Base-by-base conservation (phyloP, 2,888 invertebrate species). In the Rhimphoctona megacephalus region DNA sequence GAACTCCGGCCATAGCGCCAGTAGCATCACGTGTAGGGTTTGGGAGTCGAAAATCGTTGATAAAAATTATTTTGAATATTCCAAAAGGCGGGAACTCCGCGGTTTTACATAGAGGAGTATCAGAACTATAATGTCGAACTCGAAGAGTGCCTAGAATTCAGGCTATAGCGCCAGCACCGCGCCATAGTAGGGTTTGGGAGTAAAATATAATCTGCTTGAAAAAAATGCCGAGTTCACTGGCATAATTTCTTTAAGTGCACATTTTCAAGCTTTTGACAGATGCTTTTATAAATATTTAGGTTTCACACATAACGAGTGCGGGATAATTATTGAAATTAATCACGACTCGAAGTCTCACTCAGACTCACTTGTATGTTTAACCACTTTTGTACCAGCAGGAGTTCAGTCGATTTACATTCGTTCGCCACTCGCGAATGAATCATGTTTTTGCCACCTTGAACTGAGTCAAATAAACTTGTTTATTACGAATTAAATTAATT, bases 401-500 rank as follows among this genome's bases (percentile, higher is more conserved):
- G 30, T 67, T 72, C 25, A 25, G 66, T 67, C 73, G 67, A 73
- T 81, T 81, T 81, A 67, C 67, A 25, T 49, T 74, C 76, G 30
- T 64, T 69, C 61, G 46, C 2, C 25, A 83, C 64, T 52, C 30
- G 61, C 9, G 61, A 70, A 36, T 81, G 57, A 81, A 74, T 66
- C 46, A 52, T 81, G 30, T 39, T 64, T 81, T 52, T 72, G 11
- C 43, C 64, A 49, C 76, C 46, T 46, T 7, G 19, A 74, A 3
- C 17, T 7, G 19, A 43, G 43, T 43, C 74, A 43, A 43, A 61
- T 19, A 57, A 43, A 61, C 43, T 33, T 19, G 61, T 39, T 76
- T 8, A n/a, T 43, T 19, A 46, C 36, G 25, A 76, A 19, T 61
- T 43, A 25, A 61, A 25, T 61, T 0, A 39, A 22, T 76, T 36